These are phyloP conservation scores for Caranx melampygus DNA, from an alignment of 2,113 vertebrate genomes.

Conservation along the genomic window DNA sequence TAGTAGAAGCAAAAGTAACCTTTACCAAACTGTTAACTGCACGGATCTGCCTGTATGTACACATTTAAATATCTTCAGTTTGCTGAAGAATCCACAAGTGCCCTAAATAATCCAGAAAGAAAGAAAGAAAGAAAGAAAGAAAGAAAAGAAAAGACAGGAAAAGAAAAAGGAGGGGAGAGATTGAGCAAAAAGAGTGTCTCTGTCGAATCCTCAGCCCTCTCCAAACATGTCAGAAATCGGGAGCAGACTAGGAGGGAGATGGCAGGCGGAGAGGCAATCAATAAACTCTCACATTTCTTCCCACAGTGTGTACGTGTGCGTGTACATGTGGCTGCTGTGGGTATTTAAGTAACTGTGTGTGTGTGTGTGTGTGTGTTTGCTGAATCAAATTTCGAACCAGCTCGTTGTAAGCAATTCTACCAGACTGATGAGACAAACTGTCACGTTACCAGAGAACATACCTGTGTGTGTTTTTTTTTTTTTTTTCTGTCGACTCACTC, in stretches of 20 bases:
- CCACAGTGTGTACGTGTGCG: slow-evolving; percentile 12
- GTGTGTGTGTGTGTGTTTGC: not conserved
- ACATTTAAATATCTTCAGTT: slow-evolving; percentile 27
- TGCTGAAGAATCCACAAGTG: not conserved
- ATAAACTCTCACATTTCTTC: slow-evolving; percentile 71
- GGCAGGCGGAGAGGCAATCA: slow-evolving; percentile 68
- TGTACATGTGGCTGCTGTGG: not conserved
- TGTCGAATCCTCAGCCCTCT: slow-evolving; percentile 43
- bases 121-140: slow-evolving; percentile 31
- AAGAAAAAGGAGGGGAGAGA: slow-evolving; percentile 12
- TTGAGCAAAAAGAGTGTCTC: slow-evolving; percentile 48
- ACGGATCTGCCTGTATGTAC: not conserved
- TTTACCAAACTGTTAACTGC: not conserved
- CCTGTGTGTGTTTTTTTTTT: not conserved
- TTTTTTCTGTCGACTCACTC: not conserved
- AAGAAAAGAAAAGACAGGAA: slow-evolving; percentile 13
- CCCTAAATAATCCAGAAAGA: slow-evolving; percentile 1
- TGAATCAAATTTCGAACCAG: slow-evolving; percentile 33
- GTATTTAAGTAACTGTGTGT: not conserved
- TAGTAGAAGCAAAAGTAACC: slow-evolving; percentile 1
- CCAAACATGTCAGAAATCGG: slow-evolving; percentile 62
- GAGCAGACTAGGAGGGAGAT: slow-evolving; percentile 50
- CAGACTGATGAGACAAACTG: slow-evolving; percentile 56
- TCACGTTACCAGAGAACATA: slow-evolving; percentile 39
- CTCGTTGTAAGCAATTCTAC: slow-evolving; percentile 43